These are phyloP conservation scores for Penaeus vannamei DNA, from an alignment of 1,140 invertebrate species.

Conservation along the genomic window DNA sequence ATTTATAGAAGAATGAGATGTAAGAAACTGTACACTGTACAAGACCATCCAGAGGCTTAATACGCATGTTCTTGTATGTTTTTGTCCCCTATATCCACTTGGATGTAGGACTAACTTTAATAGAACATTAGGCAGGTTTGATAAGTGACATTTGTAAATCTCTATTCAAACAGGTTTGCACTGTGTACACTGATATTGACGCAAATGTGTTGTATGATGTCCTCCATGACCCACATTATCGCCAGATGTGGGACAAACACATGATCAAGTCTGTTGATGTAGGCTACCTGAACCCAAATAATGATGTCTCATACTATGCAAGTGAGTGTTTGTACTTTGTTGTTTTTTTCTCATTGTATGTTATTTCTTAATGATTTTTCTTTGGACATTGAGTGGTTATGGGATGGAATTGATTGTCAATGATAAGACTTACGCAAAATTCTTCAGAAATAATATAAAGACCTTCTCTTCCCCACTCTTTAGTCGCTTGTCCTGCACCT, in stretches of 20 bases:
- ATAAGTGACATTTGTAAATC: slow-evolving; percentile 39
- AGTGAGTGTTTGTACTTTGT: slow-evolving; percentile 77
- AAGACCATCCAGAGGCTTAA: too few relatives aligned
- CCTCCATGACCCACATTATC: slow-evolving; percentile 88
- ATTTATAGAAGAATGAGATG: too few relatives aligned
- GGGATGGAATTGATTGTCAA: not conserved
- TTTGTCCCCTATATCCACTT: too few relatives aligned
- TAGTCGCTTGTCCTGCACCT: slow-evolving; percentile 89
- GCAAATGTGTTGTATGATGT: slow-evolving; percentile 88
- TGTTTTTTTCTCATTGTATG: not conserved
- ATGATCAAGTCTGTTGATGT: slow-evolving; percentile 90
- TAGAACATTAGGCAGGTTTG: not conserved
- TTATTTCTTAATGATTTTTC: not conserved
- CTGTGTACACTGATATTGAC: slow-evolving; percentile 82
- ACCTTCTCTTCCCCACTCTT: slow-evolving; percentile 65
- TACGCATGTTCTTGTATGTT: too few relatives aligned
- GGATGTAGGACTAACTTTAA: not conserved
- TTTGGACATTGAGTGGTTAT: too few relatives aligned
- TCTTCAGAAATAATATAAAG: not conserved
- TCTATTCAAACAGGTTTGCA: slow-evolving; percentile 76
- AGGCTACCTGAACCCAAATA: slow-evolving; percentile 91
- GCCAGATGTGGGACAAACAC: slow-evolving; percentile 90
- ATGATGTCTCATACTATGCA: slow-evolving; percentile 93
- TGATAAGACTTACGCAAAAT: not conserved
- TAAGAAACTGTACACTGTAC: too few relatives aligned